Base-by-base conservation (phyloP, 1,140 invertebrate genomes). In the Armadillidium nasatum region DNA sequence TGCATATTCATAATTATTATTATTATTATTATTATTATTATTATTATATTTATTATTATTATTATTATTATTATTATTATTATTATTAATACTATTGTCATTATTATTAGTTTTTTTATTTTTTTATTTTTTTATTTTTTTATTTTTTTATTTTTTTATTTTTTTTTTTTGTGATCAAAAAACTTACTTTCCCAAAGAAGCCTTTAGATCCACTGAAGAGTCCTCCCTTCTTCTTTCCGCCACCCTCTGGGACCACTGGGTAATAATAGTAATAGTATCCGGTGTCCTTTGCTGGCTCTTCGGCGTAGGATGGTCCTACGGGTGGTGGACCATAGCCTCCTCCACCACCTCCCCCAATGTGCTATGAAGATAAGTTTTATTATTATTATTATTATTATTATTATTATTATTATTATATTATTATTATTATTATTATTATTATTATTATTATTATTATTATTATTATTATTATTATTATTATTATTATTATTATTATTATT, bases 211-310 rank as follows among this genome's bases (percentile, higher is more conserved):
- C 67, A 22, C 68, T 67, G 45, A 75, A 54, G 54, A 75, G 69
- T 75, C 73, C 73, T 68, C 68, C 68, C 4, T 50, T 60, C 66
- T 75, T 75, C 43, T 44, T 44, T 19, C 22, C 60, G 22, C 15
- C 54, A 10, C 68, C 73, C 13, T 66, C 73, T 21, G 45, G 54
- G 21, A 68, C 60, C 1, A 75, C 73, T 43, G 73, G 73, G 73
- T 75, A 75, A 22, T 75, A 75, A 22, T 75, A 75, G 54, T 75
- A 75, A 22, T 75, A 75, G 44, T 67, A 75, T 7, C 73, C 73
- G n/a, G 73, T 75, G 54, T 75, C 60, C 60, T 75, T 75, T 23
- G 54, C 60, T n/a, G 73, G 73, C 10, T 46, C 72, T 7, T 60
- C 50, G 11, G 43, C 23, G 43, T 75, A 75, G 19, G 21, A 15